phyloP scores from a whole-genome alignment of 2,888 invertebrate genomes.

The Drosophila putrida region DNA sequence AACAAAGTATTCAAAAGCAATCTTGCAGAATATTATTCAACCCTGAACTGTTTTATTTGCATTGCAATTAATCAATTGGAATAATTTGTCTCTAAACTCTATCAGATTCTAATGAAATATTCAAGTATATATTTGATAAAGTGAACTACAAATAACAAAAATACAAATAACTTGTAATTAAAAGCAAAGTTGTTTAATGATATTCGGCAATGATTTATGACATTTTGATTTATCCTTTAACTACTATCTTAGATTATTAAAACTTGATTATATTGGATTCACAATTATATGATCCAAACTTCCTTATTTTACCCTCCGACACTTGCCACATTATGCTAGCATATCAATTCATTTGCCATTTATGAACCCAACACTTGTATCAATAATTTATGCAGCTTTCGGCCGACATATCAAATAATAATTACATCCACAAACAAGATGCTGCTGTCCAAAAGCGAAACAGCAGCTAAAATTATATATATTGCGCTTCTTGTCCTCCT shows the following conservation, averaged over 20 bases:
- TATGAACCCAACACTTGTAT: slow-evolving; percentile 10
- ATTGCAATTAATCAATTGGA: background rate
- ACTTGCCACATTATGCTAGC: background rate
- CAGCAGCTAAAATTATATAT: slow-evolving; percentile 7
- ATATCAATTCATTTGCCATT: background rate
- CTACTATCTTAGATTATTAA: background rate
- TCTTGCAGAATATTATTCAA: background rate
- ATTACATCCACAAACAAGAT: slow-evolving; percentile 46
- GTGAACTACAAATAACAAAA: background rate
- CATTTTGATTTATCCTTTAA: background rate
- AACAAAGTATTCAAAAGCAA: background rate
- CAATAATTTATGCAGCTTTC: slow-evolving; percentile 43
- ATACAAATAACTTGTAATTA: background rate
- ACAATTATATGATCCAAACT: background rate
- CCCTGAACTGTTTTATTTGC: background rate
- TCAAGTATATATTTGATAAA: background rate
- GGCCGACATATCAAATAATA: slow-evolving; percentile 41
- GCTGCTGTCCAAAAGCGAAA: slow-evolving; percentile 18
- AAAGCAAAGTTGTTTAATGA: background rate
- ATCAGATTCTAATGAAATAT: too few relatives aligned
- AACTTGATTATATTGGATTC: background rate
- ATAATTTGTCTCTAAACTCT: background rate
- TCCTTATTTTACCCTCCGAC: background rate
- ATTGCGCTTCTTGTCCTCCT: background rate
- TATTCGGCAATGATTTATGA: too few relatives aligned